Evolutionary conservation across 2,113 vertebrate species (phyloP), one percentile per base, ranked within the genome.

Genomic region (Murina feae): DNA sequence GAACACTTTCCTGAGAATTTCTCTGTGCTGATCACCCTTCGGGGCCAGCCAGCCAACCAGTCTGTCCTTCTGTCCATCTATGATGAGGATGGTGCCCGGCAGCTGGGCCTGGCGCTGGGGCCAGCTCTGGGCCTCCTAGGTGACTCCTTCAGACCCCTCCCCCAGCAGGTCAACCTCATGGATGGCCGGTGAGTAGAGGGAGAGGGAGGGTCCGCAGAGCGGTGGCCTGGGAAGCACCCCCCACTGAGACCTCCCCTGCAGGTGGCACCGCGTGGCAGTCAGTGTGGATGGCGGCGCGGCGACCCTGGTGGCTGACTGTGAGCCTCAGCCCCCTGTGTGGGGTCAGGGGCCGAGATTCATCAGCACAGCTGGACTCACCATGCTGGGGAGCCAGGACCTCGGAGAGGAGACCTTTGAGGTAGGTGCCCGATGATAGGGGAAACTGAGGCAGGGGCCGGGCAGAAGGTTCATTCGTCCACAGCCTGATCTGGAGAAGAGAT

Each of bases 241-340:
- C 2, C 21, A 28, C 85, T 42, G 83, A 94, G 44, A 21, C 18
- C 3, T 60, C 66, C 14, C 44, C 71, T 80, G 51, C 96, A 99
- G 99, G 97, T 99, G 99, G 99, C 99, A 99, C 96, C 98, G 99
- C 4, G 98, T 99, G 95, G 99, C 99, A 0, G 97, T 99, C 97
- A 99, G 99, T 1, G 97, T 99, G 51, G 97, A 98, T 35, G 98
- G 97, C 28, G 97, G 97, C 96, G 96, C 86, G 4, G 98, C 98
- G 53, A 99, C 99, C 0, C 96, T 99, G 95, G 98, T 98, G 93
- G 80, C 98, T 80, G 99, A 99, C 97, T 99, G 99, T 90, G 97
- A 98, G 49, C 93, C 98, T 93, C 99, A 98, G 3, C 75, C 98
- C 35, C 98, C 98, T 20, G 92, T 99, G 63, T 94, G 94, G 63